Evolutionary conservation across 2,797 vertebrate species (phyloP).

Genomic region (Poeciliopsis paucimaculata): DNA sequence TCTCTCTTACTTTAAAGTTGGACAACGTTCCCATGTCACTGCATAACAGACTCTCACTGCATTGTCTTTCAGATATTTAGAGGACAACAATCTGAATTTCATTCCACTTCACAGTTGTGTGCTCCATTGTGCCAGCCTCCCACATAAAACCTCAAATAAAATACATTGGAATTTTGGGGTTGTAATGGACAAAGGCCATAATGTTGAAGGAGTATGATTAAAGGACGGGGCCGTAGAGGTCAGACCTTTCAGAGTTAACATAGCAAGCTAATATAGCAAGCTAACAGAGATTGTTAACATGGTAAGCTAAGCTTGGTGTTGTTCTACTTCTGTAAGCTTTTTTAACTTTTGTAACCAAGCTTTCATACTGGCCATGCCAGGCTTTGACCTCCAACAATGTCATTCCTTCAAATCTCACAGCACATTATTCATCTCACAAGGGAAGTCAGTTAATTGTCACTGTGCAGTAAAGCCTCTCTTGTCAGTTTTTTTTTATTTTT

Average conservation of each 20-base stretch:
- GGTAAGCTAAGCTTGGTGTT: not conserved
- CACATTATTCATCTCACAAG: constrained; percentile 10
- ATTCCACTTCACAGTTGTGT: too few relatives aligned
- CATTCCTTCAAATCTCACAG: constrained; percentile 19
- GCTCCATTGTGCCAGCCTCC: too few relatives aligned
- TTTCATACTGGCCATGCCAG: constrained; percentile 26
- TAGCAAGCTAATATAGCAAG: not conserved
- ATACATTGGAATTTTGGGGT: not conserved
- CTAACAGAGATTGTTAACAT: not conserved
- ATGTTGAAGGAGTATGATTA: not conserved
- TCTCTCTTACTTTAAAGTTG: too few relatives aligned
- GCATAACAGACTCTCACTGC: too few relatives aligned
- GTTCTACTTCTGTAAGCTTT: constrained; percentile 5
- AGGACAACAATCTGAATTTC: too few relatives aligned
- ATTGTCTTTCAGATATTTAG: too few relatives aligned
- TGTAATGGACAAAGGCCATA: not conserved
- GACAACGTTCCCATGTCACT: too few relatives aligned
- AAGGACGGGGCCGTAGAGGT: too few relatives aligned
- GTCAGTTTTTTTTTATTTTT: constrained; percentile 37
- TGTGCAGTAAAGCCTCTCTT: constrained; percentile 26
- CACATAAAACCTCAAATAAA: not conserved
- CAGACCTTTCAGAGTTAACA: not conserved
- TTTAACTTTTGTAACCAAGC: not conserved
- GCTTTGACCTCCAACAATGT: constrained; percentile 32
- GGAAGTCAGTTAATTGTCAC: constrained; percentile 46